Evolutionary conservation across 2,888 invertebrate species (phyloP), one percentile per base, ranked within the genome.

Genomic region (Gastracanthus pulcherrimus): DNA sequence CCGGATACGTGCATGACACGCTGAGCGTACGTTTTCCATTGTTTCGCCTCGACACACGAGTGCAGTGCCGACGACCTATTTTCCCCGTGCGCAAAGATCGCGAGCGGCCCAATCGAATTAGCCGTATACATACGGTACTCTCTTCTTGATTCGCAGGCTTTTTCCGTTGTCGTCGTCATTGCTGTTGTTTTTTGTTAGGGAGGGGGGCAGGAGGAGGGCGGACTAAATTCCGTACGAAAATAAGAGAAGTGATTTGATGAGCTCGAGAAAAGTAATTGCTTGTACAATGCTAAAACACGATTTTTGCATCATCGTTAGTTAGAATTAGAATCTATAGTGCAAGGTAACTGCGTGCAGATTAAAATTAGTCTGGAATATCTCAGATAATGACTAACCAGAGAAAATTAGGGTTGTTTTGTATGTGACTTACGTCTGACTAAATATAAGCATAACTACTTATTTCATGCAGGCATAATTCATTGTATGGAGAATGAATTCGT

Each of bases 1-100:
- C 69, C 58, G 34, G 31, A 34, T 69, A 69, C 76, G 76, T 62
- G 70, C 77, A 36, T 48, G 62, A 70, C 38, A 34, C 69, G 38
- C 16, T 29, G 16, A 4, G 29, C 34, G 13, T 62, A 26, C 48
- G 41, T 29, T 7, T 16, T n/a, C 60, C 69, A 69, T 60, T 69
- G 69, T 76, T 58, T 76, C 69, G 74, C 23, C 0, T 7, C 29
- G 58, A 11, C 23, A 16, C 58, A n/a, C 29, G 2, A 45, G 6
- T 16, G 38, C 7, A 19, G 66, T 2, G 19, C 6, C 16, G 48
- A 7, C 48, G 48, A 48, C 48, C 48, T 48, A 48, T 48, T 48
- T 48, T 16, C 4, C 16, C 6, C 48, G 2, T 31, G 19, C 6
- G n/a, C 34, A 51, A 70, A 70, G 69, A 36, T 34, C 23, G n/a